Base-by-base conservation (phyloP, 2,797 vertebrate genomes). In the Phyllotis vaccarum region DNA sequence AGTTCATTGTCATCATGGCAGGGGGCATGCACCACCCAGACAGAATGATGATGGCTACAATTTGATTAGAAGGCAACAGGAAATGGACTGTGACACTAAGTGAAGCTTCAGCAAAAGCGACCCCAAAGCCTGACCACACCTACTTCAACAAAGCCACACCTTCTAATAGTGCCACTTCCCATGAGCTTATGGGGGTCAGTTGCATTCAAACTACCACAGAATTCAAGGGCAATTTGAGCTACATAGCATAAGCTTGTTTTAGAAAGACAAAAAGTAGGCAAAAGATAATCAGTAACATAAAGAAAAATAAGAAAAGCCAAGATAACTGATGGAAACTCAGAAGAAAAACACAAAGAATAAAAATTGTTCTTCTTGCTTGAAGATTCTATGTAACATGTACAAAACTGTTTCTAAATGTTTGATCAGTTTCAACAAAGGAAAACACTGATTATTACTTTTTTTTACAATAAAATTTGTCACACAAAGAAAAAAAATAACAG, bases 401-500 rank as follows among this genome's bases (percentile, higher is more conserved):
- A 40, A 40, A 68, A 60, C 37, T 74, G 21, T 86, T 94, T 92
- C 27, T 52, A 72, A 88, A 12, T 58, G 34, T 60, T 81, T 92
- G 29, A n/a, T 79, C 68, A 58, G 13, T 87, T 82, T 87, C 49
- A 56, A 22, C 46, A 24, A 31, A 34, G 29, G 1, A 68, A 52
- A 3, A 64, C 3, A 70, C 17, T 49, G 16, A 54, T 46, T 22
- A 72, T 72, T 72, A 72, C n/a, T 40, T 40, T 86, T 74, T 68
- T 64, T 70, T 70, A 60, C 24, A 90, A 2, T 60, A 54, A 5
- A 82, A 82, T n/a, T 49, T 46, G 88, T 82, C 13, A 82, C 31
- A 24, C 24, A 86, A 43, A 90, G 43, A 76, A 92, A 83, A 49
- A 72, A 60, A 86, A 66, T 94, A 58, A n/a, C 46, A 60, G 27